Evolutionary conservation across 2,888 invertebrate species (phyloP).

Genomic region (Cryptocephalus moraei): DNA sequence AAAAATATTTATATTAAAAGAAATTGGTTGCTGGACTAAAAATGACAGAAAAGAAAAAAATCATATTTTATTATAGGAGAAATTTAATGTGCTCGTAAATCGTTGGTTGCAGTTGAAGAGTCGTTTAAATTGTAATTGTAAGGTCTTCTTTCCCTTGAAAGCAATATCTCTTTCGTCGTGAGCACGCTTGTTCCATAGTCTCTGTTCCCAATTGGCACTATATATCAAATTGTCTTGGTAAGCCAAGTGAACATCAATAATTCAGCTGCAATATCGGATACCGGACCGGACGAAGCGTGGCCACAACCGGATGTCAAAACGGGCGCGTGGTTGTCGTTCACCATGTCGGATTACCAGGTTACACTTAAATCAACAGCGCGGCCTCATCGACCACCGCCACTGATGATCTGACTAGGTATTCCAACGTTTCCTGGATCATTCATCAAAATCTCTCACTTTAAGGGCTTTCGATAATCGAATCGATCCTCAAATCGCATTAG

Average conservation of each 20-base stretch:
- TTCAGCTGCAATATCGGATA: slow-evolving; percentile 29
- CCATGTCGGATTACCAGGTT: slow-evolving; percentile 20
- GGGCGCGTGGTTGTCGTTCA: slow-evolving; percentile 19
- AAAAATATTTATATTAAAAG: too few relatives aligned
- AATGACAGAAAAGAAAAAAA: too few relatives aligned
- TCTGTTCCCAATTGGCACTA: slow-evolving; percentile 33
- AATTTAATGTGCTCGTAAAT: too few relatives aligned
- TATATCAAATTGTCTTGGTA: slow-evolving; percentile 37
- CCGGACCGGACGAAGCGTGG: slow-evolving; percentile 20
- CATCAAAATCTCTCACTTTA: slow-evolving; percentile 17
- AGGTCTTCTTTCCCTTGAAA: slow-evolving; percentile 29
- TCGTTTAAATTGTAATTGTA: slow-evolving; percentile 33
- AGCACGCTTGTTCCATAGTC: slow-evolving; percentile 32
- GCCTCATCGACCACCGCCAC: slow-evolving; percentile 5
- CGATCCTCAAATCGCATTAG: slow-evolving; percentile 24
- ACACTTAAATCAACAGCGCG: slow-evolving; percentile 18
- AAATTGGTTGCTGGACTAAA: too few relatives aligned
- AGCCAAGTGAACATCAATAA: slow-evolving; percentile 35
- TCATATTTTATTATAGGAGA: too few relatives aligned
- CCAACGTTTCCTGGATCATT: slow-evolving; percentile 12
- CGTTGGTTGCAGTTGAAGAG: background rate
- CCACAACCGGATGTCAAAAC: slow-evolving; percentile 23
- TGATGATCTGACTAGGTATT: slow-evolving; percentile 1
- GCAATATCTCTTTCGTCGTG: slow-evolving; percentile 32
- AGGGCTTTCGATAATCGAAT: slow-evolving; percentile 19